A percentile compares a stretch with the other conserved stretches of the same genome.
phyloP scores from a whole-genome alignment of 2,888 invertebrate genomes.

The Drosophila affinis region DNA sequence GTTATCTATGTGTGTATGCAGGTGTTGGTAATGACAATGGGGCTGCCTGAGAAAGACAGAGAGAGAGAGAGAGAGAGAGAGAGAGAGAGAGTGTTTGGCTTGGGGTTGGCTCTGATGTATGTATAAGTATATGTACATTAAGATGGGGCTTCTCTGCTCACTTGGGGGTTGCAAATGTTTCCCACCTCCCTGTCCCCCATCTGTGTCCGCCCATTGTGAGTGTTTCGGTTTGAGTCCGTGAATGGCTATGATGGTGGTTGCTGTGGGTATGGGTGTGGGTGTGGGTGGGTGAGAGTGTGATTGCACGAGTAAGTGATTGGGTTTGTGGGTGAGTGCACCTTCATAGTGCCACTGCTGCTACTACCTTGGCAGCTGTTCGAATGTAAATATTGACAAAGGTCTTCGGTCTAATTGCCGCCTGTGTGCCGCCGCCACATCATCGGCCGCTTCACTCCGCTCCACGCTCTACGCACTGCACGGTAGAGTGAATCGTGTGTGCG shows the following conservation, averaged over 20 bases:
- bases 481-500: no score
- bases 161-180: conserved; percentile 41
- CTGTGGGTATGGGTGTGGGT: not conserved
- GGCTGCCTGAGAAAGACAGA: not conserved
- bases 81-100: not conserved
- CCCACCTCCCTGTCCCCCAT: not conserved
- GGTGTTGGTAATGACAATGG: conserved; percentile 7
- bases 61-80: not conserved
- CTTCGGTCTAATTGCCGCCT: conserved; percentile 32
- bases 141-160: not conserved
- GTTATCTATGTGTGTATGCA: not conserved
- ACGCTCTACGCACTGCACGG: no score
- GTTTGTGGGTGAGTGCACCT: conserved; percentile 13
- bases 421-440: not conserved
- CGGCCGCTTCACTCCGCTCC: no score
- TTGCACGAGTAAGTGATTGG: not conserved
- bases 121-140: conserved; percentile 4
- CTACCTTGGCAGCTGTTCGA: conserved; percentile 51
- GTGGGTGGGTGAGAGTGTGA: not conserved
- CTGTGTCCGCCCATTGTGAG: not conserved
- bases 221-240: no score
- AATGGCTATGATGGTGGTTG: not conserved
- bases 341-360: not conserved
- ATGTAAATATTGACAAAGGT: conserved; percentile 49
- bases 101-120: not conserved